phyloP scores from a whole-genome alignment of 2,888 invertebrate species.

The Palloptera scutellata region DNA sequence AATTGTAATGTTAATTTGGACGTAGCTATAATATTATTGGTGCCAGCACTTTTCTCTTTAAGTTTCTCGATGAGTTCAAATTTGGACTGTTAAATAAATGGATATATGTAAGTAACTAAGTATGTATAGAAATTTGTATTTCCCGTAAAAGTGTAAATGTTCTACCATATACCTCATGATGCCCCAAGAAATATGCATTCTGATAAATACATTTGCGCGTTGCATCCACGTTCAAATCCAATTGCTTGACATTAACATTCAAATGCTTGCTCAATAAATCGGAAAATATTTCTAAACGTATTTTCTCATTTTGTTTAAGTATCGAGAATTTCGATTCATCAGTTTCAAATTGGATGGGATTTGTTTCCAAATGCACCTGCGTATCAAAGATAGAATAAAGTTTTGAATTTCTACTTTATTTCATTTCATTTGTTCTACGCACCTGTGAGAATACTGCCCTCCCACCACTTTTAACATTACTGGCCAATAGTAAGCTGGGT shows the following conservation, averaged over 20 bases:
- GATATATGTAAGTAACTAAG: background rate
- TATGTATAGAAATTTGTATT: background rate
- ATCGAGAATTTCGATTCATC: constrained; percentile 70
- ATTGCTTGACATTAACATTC: constrained; percentile 54
- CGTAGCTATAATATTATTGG: constrained; percentile 67
- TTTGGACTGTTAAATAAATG: constrained; percentile 69
- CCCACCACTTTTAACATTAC: constrained; percentile 72
- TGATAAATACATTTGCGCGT: constrained; percentile 68
- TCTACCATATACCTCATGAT: constrained; percentile 74
- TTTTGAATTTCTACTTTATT: background rate
- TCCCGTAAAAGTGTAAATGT: background rate
- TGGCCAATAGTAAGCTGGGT: constrained; percentile 79
- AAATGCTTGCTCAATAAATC: constrained; percentile 78
- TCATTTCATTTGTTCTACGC: constrained; percentile 13
- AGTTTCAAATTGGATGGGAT: constrained; percentile 73
- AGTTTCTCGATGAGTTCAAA: constrained; percentile 73
- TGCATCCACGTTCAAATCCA: constrained; percentile 57
- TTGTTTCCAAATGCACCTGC: constrained; percentile 83
- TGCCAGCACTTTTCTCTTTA: constrained; percentile 63
- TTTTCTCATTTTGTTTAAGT: constrained; percentile 71
- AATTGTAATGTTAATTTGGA: constrained; percentile 74
- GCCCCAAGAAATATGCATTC: constrained; percentile 74
- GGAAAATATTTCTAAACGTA: constrained; percentile 79
- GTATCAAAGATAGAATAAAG: constrained; percentile 32
- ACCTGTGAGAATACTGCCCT: constrained; percentile 84